Percentiles rank a stretch among this genome's conserved stretches.
Evolutionary conservation across 2,113 vertebrate genomes (phyloP).

Genomic region (Microtus pennsylvanicus): DNA sequence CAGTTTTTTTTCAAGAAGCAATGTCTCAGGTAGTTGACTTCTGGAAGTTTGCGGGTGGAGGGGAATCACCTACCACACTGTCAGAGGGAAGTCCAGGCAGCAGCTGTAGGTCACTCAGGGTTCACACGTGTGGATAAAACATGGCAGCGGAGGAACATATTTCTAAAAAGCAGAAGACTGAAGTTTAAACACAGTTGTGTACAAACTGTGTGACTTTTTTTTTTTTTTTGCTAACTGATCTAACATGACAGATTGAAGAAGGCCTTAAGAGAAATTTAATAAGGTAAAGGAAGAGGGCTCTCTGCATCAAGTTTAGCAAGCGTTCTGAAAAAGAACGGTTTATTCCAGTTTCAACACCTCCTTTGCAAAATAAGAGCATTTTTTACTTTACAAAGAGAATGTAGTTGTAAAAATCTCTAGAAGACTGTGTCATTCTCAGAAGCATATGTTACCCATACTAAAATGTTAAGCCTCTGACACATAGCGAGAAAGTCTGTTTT

Average conservation of each 20-base stretch:
- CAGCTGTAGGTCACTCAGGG: slow-evolving; percentile 42
- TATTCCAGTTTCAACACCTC: slow-evolving; percentile 3
- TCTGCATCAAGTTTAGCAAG: background rate
- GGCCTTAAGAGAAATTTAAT: background rate
- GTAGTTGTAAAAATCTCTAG: background rate
- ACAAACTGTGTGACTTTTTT: background rate
- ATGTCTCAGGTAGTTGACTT: slow-evolving; percentile 49
- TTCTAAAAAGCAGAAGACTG: slow-evolving; percentile 50
- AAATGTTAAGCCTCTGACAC: background rate
- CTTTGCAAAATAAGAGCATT: slow-evolving; percentile 31
- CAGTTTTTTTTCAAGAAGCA: slow-evolving; percentile 45
- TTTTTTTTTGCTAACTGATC: slow-evolving; percentile 13
- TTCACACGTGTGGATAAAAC: slow-evolving; percentile 44
- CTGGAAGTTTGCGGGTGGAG: slow-evolving; percentile 40
- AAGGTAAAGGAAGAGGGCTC: background rate
- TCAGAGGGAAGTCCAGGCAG: background rate
- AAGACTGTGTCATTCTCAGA: background rate
- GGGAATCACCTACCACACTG: slow-evolving; percentile 9
- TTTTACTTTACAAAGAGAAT: slow-evolving; percentile 42
- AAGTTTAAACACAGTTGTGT: slow-evolving; percentile 28
- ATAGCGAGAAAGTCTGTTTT: background rate
- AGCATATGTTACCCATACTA: background rate
- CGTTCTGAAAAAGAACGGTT: background rate
- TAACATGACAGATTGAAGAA: background rate
- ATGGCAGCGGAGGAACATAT: background rate